These are phyloP conservation scores for Drosophila nikananu DNA, from an alignment of 1,140 invertebrate genomes.

Conservation along the genomic window DNA sequence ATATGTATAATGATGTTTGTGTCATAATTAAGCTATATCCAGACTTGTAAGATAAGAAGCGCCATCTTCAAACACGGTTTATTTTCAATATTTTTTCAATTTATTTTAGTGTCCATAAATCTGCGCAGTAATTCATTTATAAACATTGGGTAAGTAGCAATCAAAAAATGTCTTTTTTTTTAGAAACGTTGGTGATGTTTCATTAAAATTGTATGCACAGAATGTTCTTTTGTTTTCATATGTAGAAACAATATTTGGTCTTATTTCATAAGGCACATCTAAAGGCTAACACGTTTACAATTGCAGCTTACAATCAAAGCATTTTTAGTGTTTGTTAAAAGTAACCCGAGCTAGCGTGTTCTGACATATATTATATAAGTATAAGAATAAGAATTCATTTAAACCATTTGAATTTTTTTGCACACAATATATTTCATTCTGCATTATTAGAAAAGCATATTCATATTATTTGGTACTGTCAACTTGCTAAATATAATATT, in stretches of 20 bases:
- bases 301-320: slow-evolving; percentile 3
- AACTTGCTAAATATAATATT: background rate
- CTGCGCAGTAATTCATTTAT: slow-evolving; percentile 1
- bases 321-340: background rate
- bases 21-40: background rate
- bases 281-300: slow-evolving; percentile 1
- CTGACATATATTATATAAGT: background rate
- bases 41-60: background rate
- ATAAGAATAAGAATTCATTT: background rate
- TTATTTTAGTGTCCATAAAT: background rate
- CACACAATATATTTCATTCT: background rate
- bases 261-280: slow-evolving; percentile 5
- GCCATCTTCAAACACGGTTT: background rate
- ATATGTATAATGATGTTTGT: too few species aligned
- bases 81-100: background rate
- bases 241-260: slow-evolving; percentile 2
- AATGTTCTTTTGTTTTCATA: background rate
- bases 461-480: slow-evolving; percentile 1
- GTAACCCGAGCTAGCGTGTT: background rate
- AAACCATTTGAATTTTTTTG: background rate
- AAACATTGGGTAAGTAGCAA: slow-evolving; percentile 3
- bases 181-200: background rate
- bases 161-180: background rate
- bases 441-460: background rate
- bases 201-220: background rate